Percentiles rank a stretch among this genome's conserved stretches.
Evolutionary conservation across 1,140 invertebrate species (phyloP).

Genomic region (Oreohelix idahoensis): DNA sequence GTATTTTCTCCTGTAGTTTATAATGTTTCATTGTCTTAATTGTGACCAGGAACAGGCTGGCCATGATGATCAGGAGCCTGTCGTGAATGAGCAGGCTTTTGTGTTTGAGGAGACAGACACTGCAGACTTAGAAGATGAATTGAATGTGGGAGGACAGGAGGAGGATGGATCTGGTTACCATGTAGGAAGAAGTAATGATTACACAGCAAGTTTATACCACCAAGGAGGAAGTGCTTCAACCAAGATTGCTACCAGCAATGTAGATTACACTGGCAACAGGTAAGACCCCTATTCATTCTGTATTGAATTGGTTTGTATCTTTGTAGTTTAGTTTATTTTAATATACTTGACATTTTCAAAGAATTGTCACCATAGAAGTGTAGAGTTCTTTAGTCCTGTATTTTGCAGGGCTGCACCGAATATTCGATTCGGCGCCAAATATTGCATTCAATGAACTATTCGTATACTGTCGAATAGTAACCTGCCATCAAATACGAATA

Average conservation of each 20-base stretch:
- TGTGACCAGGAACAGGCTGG: not conserved
- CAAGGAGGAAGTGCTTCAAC: not conserved
- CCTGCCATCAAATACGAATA: no score
- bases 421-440: no score
- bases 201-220: not conserved
- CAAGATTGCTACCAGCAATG: not conserved
- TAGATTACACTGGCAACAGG: not conserved
- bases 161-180: constrained; percentile 13
- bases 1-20: no score
- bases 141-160: constrained; percentile 26
- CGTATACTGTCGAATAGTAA: no score
- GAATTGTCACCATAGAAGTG: no score
- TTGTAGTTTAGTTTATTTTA: not conserved
- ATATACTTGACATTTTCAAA: no score
- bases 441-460: no score
- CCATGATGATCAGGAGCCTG: not conserved
- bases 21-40: not conserved
- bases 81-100: constrained; percentile 31
- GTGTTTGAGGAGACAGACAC: constrained; percentile 37
- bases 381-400: no score
- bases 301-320: not conserved
- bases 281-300: not conserved
- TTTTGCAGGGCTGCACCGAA: no score
- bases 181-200: not conserved
- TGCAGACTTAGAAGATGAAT: constrained; percentile 36